A percentile compares a stretch with the other conserved stretches of the same genome.
These are phyloP conservation scores for Electrophaes corylata DNA, from an alignment of 2,888 invertebrate genomes.

Conservation along the genomic window DNA sequence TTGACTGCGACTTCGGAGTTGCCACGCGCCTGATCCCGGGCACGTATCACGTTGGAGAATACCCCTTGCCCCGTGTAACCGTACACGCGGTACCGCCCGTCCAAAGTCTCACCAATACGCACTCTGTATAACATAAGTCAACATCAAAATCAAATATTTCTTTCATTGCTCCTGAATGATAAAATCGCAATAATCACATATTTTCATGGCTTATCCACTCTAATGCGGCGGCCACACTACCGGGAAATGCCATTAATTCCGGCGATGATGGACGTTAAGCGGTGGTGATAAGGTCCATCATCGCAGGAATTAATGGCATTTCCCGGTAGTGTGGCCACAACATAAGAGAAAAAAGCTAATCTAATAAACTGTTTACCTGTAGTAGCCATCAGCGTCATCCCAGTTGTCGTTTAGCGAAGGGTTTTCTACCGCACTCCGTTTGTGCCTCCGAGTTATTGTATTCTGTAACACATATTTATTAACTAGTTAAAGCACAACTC, in stretches of 20 bases:
- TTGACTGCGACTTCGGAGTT: conserved; percentile 97
- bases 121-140: conserved; percentile 82
- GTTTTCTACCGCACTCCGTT: conserved; percentile 57
- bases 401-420: conserved; percentile 98
- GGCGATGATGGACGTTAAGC: too few species aligned
- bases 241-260: too few species aligned
- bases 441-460: conserved; percentile 24
- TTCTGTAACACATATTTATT: conserved; percentile 54
- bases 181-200: too few species aligned
- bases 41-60: conserved; percentile 98
- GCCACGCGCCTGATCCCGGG: conserved; percentile 94
- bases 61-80: conserved; percentile 99
- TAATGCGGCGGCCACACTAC: too few species aligned
- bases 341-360: background rate
- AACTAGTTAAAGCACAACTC: too few species aligned
- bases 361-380: conserved; percentile 82
- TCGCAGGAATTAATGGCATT: too few species aligned
- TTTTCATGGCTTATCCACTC: too few species aligned
- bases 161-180: too few species aligned
- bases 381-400: conserved; percentile 99
- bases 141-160: background rate
- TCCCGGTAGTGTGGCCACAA: too few species aligned
- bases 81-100: conserved; percentile 96
- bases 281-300: too few species aligned
- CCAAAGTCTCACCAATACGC: conserved; percentile 96